Base-by-base conservation (phyloP, 1,140 invertebrate species). In the Calycopis cecrops region DNA sequence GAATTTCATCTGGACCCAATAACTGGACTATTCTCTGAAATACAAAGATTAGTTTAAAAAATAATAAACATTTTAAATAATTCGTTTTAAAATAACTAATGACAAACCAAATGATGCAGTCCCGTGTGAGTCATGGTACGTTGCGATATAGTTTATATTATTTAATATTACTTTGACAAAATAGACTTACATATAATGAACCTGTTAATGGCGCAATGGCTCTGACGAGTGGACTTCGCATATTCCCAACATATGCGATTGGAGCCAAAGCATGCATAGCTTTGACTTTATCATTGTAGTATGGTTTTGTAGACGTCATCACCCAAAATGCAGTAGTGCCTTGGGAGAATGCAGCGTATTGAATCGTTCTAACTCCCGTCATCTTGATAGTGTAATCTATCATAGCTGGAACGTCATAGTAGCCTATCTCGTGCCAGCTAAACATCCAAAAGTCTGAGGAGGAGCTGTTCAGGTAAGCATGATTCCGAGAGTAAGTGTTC, bases 401-500 rank as follows among this genome's bases (percentile, higher is more conserved):
- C 88, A 92, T 92, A 0, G 94, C 92, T 12, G 95, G 94, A 9
- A 96, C 60, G 79, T 97, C 95, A 54, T 91, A 92, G 3, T 88
- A 85, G 4, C 93, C 94, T 85, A 93, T 92, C 69, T 94, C 91
- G 67, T 94, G 92, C 88, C 90, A 93, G 44, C 78, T 91, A 67
- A 91, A 93, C 57, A 90, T 82, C 92, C 92, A 94, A 65, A 91
- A 94, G 38, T 83, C 69, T 8, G 79, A 68, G 12, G 90, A 84
- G 11, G 83, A 70, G 2, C 89, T 79, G 34, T 88, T 87, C 0
- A 91, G 50, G 1, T 65, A 73, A 1, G 83, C 61, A 65, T 92
- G 91, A 16, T 79, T 84, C 21, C 82, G 74, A 0, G 91, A 92
- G 69, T 92, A 92, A 0, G 87, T 88, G 67, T 92, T 93, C 0